Evolutionary conservation across 1,140 invertebrate genomes (phyloP).

Genomic region (Drosophila ananassae): DNA sequence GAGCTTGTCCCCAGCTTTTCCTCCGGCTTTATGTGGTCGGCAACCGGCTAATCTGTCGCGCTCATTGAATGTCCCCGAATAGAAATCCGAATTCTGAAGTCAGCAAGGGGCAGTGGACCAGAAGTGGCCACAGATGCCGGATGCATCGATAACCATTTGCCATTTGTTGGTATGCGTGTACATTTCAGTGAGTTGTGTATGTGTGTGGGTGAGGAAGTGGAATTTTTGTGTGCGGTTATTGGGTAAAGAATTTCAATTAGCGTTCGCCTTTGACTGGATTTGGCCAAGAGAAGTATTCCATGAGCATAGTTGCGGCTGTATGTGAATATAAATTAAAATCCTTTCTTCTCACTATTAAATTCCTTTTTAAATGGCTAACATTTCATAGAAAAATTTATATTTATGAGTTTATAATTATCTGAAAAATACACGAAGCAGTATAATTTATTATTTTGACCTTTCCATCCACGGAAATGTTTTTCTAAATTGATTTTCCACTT

Average conservation of each 20-base stretch:
- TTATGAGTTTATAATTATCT: too few relatives aligned
- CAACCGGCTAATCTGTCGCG: slow-evolving; percentile 68
- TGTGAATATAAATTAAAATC: neutral
- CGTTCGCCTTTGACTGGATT: slow-evolving; percentile 15
- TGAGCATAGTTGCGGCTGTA: slow-evolving; percentile 8
- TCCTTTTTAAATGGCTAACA: neutral
- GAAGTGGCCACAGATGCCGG: slow-evolving; percentile 68
- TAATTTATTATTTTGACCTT: neutral
- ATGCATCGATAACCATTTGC: slow-evolving; percentile 78
- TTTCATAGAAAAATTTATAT: too few relatives aligned
- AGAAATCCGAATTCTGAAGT: slow-evolving; percentile 30
- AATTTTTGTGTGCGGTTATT: slow-evolving; percentile 25
- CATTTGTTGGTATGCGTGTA: slow-evolving; percentile 1
- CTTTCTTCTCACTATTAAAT: too few relatives aligned
- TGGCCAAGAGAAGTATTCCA: slow-evolving; percentile 1
- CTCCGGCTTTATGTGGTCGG: slow-evolving; percentile 42
- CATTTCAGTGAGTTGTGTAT: slow-evolving; percentile 2
- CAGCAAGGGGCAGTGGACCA: slow-evolving; percentile 48
- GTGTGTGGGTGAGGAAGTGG: neutral
- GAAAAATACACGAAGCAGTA: neutral
- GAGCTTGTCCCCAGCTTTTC: slow-evolving; percentile 9
- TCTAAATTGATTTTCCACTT: slow-evolving; percentile 33
- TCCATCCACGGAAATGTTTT: slow-evolving; percentile 23
- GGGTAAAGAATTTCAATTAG: slow-evolving; percentile 72
- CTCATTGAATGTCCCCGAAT: slow-evolving; percentile 57